Evolutionary conservation across 2,797 vertebrate genomes (phyloP).

Genomic region (Percopsis omiscomaycus): DNA sequence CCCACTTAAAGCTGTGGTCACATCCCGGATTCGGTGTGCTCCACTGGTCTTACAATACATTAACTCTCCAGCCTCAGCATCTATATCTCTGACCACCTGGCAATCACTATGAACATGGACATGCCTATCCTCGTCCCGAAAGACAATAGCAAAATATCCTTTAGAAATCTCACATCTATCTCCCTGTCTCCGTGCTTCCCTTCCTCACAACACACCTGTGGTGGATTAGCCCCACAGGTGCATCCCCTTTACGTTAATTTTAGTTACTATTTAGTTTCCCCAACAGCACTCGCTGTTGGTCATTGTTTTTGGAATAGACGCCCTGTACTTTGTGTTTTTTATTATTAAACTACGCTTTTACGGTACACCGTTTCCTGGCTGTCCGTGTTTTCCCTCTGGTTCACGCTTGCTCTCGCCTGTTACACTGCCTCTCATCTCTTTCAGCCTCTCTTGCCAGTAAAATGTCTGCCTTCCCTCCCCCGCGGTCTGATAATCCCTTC

Average conservation of each 20-base stretch:
- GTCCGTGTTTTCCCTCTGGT: no score
- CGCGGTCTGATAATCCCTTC: not conserved
- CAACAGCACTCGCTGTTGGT: no score
- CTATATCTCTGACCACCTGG: conserved; percentile 4
- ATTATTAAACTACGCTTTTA: no score
- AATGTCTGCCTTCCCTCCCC: not conserved
- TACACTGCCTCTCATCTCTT: not conserved
- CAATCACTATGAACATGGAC: not conserved
- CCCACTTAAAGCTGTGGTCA: not conserved
- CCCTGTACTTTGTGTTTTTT: no score
- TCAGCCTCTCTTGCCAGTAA: not conserved
- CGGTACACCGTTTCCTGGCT: no score
- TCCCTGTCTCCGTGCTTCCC: no score
- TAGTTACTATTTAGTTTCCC: no score
- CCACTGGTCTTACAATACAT: not conserved
- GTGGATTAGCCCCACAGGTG: no score
- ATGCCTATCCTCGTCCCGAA: not conserved
- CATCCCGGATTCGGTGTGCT: conserved; percentile 5
- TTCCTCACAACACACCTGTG: no score
- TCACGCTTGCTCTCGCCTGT: no score
- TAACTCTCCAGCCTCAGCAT: conserved; percentile 4
- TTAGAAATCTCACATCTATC: not conserved
- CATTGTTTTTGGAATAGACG: no score
- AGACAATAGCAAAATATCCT: not conserved
- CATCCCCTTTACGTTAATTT: no score